Base-by-base conservation (phyloP, 35 echinoderm and acorn worm genomes). In the Lytechinus pictus region DNA sequence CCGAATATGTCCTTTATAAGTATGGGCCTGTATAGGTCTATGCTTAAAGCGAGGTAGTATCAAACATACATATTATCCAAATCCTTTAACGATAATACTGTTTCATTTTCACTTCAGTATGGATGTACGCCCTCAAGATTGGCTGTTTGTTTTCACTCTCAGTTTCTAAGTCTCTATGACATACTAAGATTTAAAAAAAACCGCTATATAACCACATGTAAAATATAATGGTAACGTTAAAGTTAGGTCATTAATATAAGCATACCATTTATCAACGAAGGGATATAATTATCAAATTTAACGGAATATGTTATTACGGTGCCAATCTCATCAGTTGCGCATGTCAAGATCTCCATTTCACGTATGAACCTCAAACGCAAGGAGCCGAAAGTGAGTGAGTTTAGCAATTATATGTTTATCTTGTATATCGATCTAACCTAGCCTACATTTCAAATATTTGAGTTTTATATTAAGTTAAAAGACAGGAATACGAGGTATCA, bases 361-460 rank as follows among this genome's bases (percentile, higher is more conserved):
- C 61, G 66, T 14, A 16, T 16, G 66, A 24, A 79, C 21, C 66
- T 79, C 4, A n/a, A 79, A 19, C 66, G 66, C 66, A 79, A 7
- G 66, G 7, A 79, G 66, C 66, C n/a, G 19, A 79, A 79, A 79
- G 66, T 79, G 61, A 72, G 60, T 5, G 66, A 16, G 66, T 79
- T 79, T 79, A 79, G 66, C 66, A 79, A 79, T 79, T 79, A 79
- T 1, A 79, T 79, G 66, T 79, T 79, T 79, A 79, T 79, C 66
- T 14, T 79, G n/a, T 71, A 71, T 71, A 71, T 79, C 66, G 66
- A 79, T 79, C 66, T 24, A 24, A n/a, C 66, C 66, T 79, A 79
- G 66, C 66, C 66, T 79, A 24, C 16, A 79, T 79, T 79, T 79
- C 66, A 79, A 79, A 79, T 79, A 79, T 79, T 79, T 79, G 66